These are phyloP conservation scores for Brenthis hecate DNA, from an alignment of 2,888 invertebrate species.

Conservation along the genomic window DNA sequence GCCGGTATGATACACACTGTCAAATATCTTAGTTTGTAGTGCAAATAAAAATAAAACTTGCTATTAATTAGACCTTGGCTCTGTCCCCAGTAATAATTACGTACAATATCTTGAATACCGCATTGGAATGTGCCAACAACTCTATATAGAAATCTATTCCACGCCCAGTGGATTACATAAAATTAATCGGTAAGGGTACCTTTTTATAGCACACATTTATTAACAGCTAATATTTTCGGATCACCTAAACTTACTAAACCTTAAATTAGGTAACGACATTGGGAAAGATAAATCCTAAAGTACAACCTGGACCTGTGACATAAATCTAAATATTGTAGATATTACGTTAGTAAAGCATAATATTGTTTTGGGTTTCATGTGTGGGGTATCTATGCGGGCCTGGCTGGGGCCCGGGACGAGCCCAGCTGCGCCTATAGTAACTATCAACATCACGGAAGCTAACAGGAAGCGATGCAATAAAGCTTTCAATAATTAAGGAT, in stretches of 20 bases:
- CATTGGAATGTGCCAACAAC: constrained; percentile 48
- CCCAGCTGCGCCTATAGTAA: constrained; percentile 35
- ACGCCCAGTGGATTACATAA: constrained; percentile 56
- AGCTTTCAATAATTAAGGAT: constrained; percentile 47
- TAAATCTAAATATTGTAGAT: constrained; percentile 58
- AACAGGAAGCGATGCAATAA: constrained; percentile 68
- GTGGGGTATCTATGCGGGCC: constrained; percentile 53
- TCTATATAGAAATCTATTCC: constrained; percentile 56
- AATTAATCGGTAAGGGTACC: constrained; percentile 62
- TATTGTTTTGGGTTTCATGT: constrained; percentile 59
- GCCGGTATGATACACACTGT: too few species aligned
- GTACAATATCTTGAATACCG: constrained; percentile 24
- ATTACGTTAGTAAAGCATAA: constrained; percentile 64
- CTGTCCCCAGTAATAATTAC: constrained; percentile 5
- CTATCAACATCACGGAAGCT: constrained; percentile 70
- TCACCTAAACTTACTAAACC: constrained; percentile 68
- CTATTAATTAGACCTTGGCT: not conserved
- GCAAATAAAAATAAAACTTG: too few species aligned
- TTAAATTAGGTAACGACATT: constrained; percentile 75
- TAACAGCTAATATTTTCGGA: constrained; percentile 69
- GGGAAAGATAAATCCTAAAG: constrained; percentile 72
- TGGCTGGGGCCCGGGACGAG: not conserved
- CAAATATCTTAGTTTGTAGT: too few species aligned
- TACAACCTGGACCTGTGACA: constrained; percentile 80
- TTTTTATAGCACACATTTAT: constrained; percentile 74